phyloP scores from a whole-genome alignment of 2,113 vertebrate species.

The Cottus gobio region DNA sequence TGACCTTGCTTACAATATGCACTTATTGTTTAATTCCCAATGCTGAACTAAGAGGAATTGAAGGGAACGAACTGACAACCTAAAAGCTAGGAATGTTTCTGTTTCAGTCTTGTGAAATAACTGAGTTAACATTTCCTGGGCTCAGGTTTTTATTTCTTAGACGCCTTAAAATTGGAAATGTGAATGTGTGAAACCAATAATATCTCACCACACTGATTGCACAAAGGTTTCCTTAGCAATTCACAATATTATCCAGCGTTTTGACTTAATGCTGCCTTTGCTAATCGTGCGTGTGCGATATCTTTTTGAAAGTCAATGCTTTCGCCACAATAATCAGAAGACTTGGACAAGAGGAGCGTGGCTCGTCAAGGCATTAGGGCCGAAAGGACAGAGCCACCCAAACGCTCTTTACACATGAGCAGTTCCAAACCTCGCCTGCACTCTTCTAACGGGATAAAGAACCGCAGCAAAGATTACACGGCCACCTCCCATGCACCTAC shows the following conservation, averaged over 20 bases:
- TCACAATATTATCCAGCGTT: neutral
- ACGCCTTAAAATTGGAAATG: neutral
- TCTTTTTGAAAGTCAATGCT: constrained; percentile 35
- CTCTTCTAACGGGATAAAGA: constrained; percentile 80
- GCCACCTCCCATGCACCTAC: constrained; percentile 77
- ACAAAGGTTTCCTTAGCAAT: neutral
- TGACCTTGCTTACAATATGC: constrained; percentile 76
- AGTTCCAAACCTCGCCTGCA: constrained; percentile 68
- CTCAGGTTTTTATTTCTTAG: neutral
- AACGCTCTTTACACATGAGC: constrained; percentile 82
- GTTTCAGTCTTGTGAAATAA: constrained; percentile 28
- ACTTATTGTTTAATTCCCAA: constrained; percentile 71
- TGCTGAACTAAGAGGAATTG: constrained; percentile 29
- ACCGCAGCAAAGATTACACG: constrained; percentile 81
- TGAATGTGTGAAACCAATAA: neutral
- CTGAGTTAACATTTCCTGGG: neutral
- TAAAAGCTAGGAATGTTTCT: constrained; percentile 30
- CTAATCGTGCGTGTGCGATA: constrained; percentile 48
- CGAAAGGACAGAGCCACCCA: constrained; percentile 72
- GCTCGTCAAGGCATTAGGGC: constrained; percentile 71
- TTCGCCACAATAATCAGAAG: constrained; percentile 38
- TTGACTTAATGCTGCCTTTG: constrained; percentile 5
- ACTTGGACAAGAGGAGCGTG: constrained; percentile 45
- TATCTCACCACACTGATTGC: neutral
- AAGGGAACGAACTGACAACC: constrained; percentile 36